These are phyloP conservation scores for Cecropterus lyciades DNA, from an alignment of 1,140 invertebrate genomes.

Conservation along the genomic window DNA sequence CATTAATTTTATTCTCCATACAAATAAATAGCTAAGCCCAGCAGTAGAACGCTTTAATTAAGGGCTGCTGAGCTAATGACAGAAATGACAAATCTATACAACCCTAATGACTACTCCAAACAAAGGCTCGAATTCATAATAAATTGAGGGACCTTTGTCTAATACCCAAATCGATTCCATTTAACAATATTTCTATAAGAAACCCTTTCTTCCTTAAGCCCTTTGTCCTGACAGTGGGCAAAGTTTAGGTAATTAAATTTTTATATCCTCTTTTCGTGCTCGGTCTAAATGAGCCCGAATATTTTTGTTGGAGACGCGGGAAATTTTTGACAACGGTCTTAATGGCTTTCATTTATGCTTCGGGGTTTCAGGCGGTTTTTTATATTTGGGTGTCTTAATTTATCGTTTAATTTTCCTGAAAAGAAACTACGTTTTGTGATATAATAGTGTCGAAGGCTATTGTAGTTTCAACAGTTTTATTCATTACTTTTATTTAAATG, in stretches of 20 bases:
- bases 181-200: slow-evolving; percentile 73
- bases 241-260: slow-evolving; percentile 78
- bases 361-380: background rate
- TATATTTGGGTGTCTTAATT: background rate
- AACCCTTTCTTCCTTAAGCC: slow-evolving; percentile 55
- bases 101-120: background rate
- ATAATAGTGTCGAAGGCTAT: too few relatives aligned
- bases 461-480: too few relatives aligned
- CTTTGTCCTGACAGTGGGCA: slow-evolving; percentile 57
- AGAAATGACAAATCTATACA: slow-evolving; percentile 12
- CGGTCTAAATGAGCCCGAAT: slow-evolving; percentile 56
- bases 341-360: slow-evolving; percentile 11
- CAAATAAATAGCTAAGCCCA: too few relatives aligned
- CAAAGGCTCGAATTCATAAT: slow-evolving; percentile 50
- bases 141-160: slow-evolving; percentile 64
- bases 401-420: background rate
- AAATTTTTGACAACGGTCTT: slow-evolving; percentile 8
- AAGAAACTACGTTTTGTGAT: too few relatives aligned
- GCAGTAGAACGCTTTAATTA: too few relatives aligned
- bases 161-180: slow-evolving; percentile 65
- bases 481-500: too few relatives aligned
- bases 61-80: slow-evolving; percentile 26
- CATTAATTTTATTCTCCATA: too few relatives aligned
- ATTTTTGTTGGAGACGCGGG: slow-evolving; percentile 43
- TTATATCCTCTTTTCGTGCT: slow-evolving; percentile 58